Evolutionary conservation across 2,888 invertebrate species (phyloP).

Genomic region (Bimastos eiseni): DNA sequence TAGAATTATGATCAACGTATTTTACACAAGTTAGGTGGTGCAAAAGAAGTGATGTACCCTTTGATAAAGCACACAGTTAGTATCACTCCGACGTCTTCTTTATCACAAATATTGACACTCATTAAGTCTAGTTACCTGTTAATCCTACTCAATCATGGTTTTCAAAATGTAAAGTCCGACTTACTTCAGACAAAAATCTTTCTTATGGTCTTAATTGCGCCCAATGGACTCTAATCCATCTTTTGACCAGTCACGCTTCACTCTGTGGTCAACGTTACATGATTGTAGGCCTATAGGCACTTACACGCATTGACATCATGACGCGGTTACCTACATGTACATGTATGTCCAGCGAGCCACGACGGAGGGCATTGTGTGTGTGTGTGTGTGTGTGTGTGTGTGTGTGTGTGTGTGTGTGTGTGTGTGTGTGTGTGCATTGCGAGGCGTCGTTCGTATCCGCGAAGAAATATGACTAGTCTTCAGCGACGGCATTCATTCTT

Average conservation of each 20-base stretch:
- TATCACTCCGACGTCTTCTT: neutral
- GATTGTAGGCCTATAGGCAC: too few species aligned
- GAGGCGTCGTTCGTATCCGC: neutral
- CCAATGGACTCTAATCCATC: neutral
- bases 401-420: too few species aligned
- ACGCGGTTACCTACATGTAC: too few species aligned
- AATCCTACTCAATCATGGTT: neutral
- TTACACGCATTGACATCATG: neutral
- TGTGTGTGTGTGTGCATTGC: neutral
- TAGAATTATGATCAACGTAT: too few species aligned
- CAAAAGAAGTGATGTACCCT: neutral
- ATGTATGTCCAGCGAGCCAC: neutral
- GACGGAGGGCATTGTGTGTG: neutral
- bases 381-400: too few species aligned
- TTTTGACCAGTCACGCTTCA: neutral
- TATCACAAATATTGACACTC: neutral
- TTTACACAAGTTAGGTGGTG: too few species aligned
- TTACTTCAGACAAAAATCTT: neutral
- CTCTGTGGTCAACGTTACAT: neutral
- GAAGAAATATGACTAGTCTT: slow-evolving; percentile 13
- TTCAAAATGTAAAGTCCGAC: neutral
- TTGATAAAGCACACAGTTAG: neutral
- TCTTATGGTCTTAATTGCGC: neutral
- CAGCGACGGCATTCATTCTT: neutral
- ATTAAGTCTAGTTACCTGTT: neutral